Conservation (phyloP, 2,797 vertebrate genomes). For the Phrynocephalus vlangalii region DNA sequence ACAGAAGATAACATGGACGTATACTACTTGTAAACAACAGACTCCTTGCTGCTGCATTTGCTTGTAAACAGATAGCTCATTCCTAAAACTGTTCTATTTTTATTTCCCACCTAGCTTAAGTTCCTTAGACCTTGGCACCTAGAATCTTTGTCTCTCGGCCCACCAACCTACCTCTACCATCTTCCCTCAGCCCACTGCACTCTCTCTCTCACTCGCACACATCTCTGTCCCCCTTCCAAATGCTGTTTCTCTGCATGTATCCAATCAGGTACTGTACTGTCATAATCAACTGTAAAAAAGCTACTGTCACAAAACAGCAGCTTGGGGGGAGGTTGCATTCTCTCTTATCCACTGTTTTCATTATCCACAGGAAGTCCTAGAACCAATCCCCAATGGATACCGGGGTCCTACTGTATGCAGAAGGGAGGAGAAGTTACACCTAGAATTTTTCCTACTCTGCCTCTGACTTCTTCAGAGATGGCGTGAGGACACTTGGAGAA, state of each 20-base stretch:
- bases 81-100: background rate
- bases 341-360: too few relatives aligned
- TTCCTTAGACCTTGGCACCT: background rate
- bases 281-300: too few relatives aligned
- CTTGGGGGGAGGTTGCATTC: too few relatives aligned
- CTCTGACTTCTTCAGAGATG: too few relatives aligned
- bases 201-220: background rate
- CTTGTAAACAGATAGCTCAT: constrained; percentile 49
- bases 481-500: too few relatives aligned
- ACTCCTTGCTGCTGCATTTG: constrained; percentile 7
- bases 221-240: background rate
- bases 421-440: too few relatives aligned
- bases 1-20: constrained; percentile 52
- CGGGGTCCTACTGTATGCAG: too few relatives aligned
- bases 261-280: background rate
- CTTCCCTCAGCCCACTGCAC: background rate
- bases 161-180: background rate
- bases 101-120: background rate
- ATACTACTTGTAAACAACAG: constrained; percentile 63
- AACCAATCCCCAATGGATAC: too few relatives aligned
- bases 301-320: too few relatives aligned
- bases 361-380: too few relatives aligned
- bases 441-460: too few relatives aligned
- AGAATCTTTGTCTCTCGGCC: background rate
- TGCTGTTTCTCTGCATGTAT: background rate